Percentiles rank a stretch among this genome's conserved stretches.
Evolutionary conservation across 2,113 vertebrate species (phyloP).

Genomic region (Archilochus colubris): DNA sequence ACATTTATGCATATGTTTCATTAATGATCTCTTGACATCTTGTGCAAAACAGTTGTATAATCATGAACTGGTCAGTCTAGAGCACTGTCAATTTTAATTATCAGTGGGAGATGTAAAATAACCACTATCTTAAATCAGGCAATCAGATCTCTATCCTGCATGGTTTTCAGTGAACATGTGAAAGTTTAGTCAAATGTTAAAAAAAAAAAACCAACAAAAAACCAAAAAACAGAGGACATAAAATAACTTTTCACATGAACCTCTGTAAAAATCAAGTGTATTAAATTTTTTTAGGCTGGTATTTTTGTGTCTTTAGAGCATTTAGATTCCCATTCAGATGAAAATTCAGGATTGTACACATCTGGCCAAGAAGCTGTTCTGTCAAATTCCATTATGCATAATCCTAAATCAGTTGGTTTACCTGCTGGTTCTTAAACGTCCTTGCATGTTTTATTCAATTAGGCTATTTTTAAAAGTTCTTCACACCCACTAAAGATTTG

Average conservation of each 20-base stretch:
- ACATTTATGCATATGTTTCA: neutral
- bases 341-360: neutral
- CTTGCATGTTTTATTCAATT: neutral
- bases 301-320: neutral
- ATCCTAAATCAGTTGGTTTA: neutral
- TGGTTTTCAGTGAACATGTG: neutral
- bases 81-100: slow-evolving; percentile 9
- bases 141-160: neutral
- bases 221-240: neutral
- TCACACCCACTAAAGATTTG: neutral
- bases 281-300: neutral
- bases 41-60: neutral
- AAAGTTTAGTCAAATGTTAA: neutral
- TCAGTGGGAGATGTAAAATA: neutral
- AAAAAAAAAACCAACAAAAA: neutral
- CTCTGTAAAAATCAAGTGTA: neutral
- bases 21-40: neutral
- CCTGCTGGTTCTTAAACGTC: neutral
- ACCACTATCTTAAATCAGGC: neutral
- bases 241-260: neutral
- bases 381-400: accelerated
- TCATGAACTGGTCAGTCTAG: neutral
- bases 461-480: neutral
- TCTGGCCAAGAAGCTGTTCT: neutral
- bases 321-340: neutral